Evolutionary conservation across 2,888 invertebrate genomes (phyloP).

Genomic region (Subacronicta megacephala): DNA sequence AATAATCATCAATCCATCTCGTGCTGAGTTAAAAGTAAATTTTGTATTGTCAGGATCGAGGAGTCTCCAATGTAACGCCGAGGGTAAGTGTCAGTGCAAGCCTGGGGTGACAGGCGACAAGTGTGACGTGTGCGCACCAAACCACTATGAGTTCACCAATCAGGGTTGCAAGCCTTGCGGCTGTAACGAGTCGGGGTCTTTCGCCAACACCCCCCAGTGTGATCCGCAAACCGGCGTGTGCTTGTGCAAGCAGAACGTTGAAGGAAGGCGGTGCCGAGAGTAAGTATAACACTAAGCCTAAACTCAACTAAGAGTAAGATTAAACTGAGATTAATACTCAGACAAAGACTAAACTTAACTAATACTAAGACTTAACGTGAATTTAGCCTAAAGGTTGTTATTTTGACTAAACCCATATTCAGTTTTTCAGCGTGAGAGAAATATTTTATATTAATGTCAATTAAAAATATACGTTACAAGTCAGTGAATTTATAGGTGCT

Average conservation of each 20-base stretch:
- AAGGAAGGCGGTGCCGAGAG: slow-evolving; percentile 97
- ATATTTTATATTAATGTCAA: too few species aligned
- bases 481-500: too few species aligned
- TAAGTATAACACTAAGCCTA: slow-evolving; percentile 85
- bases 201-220: slow-evolving; percentile 94
- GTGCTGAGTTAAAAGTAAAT: too few species aligned
- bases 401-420: too few species aligned
- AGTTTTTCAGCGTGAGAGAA: too few species aligned
- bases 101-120: slow-evolving; percentile 98
- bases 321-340: too few species aligned
- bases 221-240: slow-evolving; percentile 95
- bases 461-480: too few species aligned
- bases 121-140: slow-evolving; percentile 95
- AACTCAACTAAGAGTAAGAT: too few species aligned
- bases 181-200: slow-evolving; percentile 96
- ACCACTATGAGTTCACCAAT: slow-evolving; percentile 96
- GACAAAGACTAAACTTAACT: too few species aligned
- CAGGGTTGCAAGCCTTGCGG: slow-evolving; percentile 98
- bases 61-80: slow-evolving; percentile 96
- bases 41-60: slow-evolving; percentile 92
- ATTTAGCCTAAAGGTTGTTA: too few species aligned
- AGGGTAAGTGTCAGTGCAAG: slow-evolving; percentile 98
- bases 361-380: too few species aligned
- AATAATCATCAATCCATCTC: too few species aligned
- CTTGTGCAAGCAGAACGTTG: slow-evolving; percentile 97